Base-by-base conservation (phyloP, 2,888 invertebrate species). In the Netelia fuscicornis region DNA sequence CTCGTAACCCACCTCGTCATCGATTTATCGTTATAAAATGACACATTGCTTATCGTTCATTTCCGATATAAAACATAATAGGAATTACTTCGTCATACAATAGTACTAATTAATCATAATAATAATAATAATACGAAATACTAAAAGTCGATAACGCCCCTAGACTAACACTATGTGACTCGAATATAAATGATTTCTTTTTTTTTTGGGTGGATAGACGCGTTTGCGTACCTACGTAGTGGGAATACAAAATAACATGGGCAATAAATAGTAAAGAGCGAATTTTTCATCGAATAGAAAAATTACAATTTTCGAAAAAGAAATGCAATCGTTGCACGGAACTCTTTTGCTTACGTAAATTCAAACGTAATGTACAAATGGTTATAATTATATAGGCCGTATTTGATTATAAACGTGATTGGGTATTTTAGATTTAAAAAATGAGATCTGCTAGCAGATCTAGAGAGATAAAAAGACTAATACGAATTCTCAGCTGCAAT, bases 21-120 rank as follows among this genome's bases (percentile, higher is more conserved):
- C 48, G 44, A 42, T 84, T 78, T 75, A 78, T 84, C 68, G 1
- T 72, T 68, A 78, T 56, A 70, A 67, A 84, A 81, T 72, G 65
- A 81, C 77, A 74, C 74, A 52, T 78, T 52, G 23, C 74, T 77
- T 71, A 75, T 48, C 54, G 25, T 64, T 62, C 56, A 80, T 30
- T 52, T 37, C 23, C 25, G 23, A 62, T 78, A 64, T 65, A 77
- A 77, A 84, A 80, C 65, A 76, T 76, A 81, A 48, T 77, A 78
- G 81, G 62, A 78, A 84, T 77, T 77, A 81, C 67, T 6, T 78
- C 1, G 10, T 82, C n/a, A 58, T 44, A 44, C 62, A 78, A 62
- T 74, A 68, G 56, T 54, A 79, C 71, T 52, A 62, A 77, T 37
- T 52, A 82, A 56, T 81, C 20, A 48, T 75, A 62, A 75, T 11